Percentiles rank a stretch among this genome's conserved stretches.
phyloP scores from a whole-genome alignment of 2,888 invertebrate species.

The Noctua comes region DNA sequence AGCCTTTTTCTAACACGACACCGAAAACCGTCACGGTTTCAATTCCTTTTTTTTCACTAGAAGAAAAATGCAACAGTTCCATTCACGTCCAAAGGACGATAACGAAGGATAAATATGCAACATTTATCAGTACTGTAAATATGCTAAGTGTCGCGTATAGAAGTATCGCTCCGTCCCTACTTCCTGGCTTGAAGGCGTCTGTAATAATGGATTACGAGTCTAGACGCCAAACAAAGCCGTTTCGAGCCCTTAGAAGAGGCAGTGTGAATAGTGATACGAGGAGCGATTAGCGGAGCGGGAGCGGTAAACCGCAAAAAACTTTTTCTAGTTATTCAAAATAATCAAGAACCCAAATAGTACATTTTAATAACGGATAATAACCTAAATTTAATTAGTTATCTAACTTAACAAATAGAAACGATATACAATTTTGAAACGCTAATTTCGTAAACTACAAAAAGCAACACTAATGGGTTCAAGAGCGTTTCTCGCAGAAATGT shows the following conservation, averaged over 20 bases:
- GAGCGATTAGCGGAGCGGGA: conserved; percentile 58
- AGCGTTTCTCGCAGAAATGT: neutral
- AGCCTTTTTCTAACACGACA: conserved; percentile 37
- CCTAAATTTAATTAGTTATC: neutral
- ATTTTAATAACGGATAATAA: neutral
- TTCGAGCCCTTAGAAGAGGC: conserved; percentile 78
- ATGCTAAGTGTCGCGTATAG: conserved; percentile 85
- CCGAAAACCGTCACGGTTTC: conserved; percentile 43
- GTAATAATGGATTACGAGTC: conserved; percentile 89
- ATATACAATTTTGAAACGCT: neutral
- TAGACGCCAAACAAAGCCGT: conserved; percentile 87
- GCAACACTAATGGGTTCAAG: neutral
- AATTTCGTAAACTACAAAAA: neutral
- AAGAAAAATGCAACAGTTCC: conserved; percentile 86
- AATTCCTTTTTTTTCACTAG: conserved; percentile 62
- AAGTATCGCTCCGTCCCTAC: conserved; percentile 80
- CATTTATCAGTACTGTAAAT: conserved; percentile 87
- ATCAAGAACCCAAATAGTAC: neutral
- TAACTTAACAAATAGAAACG: neutral
- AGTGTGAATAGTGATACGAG: conserved; percentile 42
- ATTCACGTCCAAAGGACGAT: conserved; percentile 81
- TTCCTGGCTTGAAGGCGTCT: conserved; percentile 78
- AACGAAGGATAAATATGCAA: conserved; percentile 83
- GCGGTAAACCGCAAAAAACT: neutral
- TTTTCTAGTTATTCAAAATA: neutral